Conservation (phyloP, 1,140 invertebrate genomes). For the Sycobia sp. region DNA sequence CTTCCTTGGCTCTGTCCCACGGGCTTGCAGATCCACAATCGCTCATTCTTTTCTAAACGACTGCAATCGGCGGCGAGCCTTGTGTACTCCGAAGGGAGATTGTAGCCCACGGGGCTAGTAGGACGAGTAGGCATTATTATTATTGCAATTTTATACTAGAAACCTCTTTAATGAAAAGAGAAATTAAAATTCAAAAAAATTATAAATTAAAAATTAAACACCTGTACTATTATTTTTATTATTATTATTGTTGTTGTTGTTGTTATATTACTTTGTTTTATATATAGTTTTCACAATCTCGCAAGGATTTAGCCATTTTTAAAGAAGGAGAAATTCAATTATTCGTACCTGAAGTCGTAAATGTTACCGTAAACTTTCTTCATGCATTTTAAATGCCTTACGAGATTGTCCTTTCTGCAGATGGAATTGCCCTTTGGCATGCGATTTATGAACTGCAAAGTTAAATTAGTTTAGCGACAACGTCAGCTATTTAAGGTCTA, state of each 20-base stretch:
- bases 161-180: no score
- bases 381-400: constrained; percentile 80
- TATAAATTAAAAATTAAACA: constrained; percentile 3
- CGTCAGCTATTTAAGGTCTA: no score
- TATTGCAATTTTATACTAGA: no score
- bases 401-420: constrained; percentile 80
- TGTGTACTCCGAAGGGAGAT: constrained; percentile 83
- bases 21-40: constrained; percentile 86
- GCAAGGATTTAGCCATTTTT: no score
- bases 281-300: no score
- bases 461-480: no score
- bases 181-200: constrained; percentile 3
- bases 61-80: constrained; percentile 80
- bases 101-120: constrained; percentile 76
- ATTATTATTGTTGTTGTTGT: constrained; percentile 4
- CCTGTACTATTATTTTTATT: no score
- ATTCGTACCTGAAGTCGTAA: constrained; percentile 80
- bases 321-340: no score
- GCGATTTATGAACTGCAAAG: constrained; percentile 79
- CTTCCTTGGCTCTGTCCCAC: constrained; percentile 82
- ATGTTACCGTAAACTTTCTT: constrained; percentile 78
- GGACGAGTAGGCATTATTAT: no score
- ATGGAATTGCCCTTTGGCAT: constrained; percentile 82
- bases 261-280: no score
- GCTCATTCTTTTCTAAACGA: constrained; percentile 53